Base-by-base conservation (phyloP, 2,888 invertebrate genomes). In the Mythimna lalbum region DNA sequence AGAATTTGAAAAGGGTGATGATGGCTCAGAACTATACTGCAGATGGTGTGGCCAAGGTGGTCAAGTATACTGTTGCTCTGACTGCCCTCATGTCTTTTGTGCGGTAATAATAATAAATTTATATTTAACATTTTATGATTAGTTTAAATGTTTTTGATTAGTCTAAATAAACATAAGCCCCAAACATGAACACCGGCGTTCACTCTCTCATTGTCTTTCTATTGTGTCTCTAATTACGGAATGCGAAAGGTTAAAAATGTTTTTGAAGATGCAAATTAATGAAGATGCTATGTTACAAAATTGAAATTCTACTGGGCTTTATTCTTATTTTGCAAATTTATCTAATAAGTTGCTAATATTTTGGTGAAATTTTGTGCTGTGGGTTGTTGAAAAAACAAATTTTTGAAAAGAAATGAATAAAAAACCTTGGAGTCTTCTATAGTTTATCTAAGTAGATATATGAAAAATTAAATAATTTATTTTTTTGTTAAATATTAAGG, bases 11-110 rank as follows among this genome's bases (percentile, higher is more conserved):
- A 98, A 98, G 92, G 98, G 98, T 63, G 98, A 98, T 90, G 98
- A 98, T 93, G 98, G 98, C 33, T 98, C 98, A 21, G 98, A 98
- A 89, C 93, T 98, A 76, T 98, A 98, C 87, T 98, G 98, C 85
- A 96, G 98, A 62, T 98, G 98, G 98, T 98, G 98, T 88, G 98
- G 98, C 0, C 98, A 98, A 90, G 98, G 97, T 6, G 97, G 97
- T 6, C 97, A 97, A 91, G 97, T 98, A 1, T 97, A 98, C 87
- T 98, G 98, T 88, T 98, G 98, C 87, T 97, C 98, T 2, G 96
- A 97, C 76, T 98, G 98, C 79, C 97, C 97, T 61, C 97, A 96
- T 93, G 97, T 97, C 0, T 98, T 97, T 90, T 98, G 97, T 91
- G 97, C 97, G 90, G 97, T 97, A 93, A 93, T 85, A 89, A 88